Evolutionary conservation across 2,888 invertebrate genomes (phyloP).

Genomic region (Yponomeuta malinellus): DNA sequence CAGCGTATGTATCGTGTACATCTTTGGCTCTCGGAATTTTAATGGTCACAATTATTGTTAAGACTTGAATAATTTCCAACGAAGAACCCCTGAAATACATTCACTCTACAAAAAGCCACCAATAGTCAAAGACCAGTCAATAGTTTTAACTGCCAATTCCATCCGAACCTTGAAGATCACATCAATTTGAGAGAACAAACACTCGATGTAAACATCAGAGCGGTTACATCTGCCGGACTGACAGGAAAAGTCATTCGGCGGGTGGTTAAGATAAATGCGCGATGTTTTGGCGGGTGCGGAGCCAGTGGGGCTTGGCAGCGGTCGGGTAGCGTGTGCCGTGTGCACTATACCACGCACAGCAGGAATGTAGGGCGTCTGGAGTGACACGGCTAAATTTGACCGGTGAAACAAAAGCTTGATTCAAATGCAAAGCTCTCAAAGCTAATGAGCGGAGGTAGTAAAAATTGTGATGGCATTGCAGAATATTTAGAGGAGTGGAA

Average conservation of each 20-base stretch:
- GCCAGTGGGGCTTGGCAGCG: conserved; percentile 56
- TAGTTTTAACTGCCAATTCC: background rate
- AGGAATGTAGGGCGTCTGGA: conserved; percentile 72
- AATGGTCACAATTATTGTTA: background rate
- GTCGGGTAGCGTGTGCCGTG: conserved; percentile 57
- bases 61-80: background rate
- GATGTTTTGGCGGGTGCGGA: conserved; percentile 46
- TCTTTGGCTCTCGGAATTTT: background rate
- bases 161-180: conserved; percentile 4
- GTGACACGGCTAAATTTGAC: conserved; percentile 75
- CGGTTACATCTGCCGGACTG: conserved; percentile 40
- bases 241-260: conserved; percentile 55
- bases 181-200: conserved; percentile 19
- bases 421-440: conserved; percentile 6
- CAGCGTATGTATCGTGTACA: background rate
- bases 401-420: conserved; percentile 44
- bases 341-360: conserved; percentile 46
- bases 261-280: conserved; percentile 48
- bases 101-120: background rate
- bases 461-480: background rate
- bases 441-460: background rate
- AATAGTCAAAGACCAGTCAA: background rate
- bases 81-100: background rate
- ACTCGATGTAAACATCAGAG: conserved; percentile 29
- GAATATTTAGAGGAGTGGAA: background rate